These are phyloP conservation scores for Lacanobia oleracea DNA, from an alignment of 2,888 invertebrate genomes.

Conservation along the genomic window DNA sequence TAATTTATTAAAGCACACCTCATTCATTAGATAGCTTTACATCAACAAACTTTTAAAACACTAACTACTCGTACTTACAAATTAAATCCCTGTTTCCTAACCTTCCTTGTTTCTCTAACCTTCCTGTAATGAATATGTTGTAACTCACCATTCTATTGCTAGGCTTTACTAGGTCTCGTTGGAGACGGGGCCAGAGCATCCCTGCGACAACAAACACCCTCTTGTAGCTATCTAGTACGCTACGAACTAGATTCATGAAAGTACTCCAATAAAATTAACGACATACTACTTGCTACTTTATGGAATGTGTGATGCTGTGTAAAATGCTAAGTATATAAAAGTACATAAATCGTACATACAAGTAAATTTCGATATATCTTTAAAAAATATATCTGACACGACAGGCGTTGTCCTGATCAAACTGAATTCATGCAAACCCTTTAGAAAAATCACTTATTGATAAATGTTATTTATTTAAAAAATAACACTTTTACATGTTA, in stretches of 20 bases:
- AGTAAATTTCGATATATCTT: not conserved
- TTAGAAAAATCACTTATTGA: too few relatives aligned
- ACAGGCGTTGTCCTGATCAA: not conserved
- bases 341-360: not conserved
- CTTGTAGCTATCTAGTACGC: slow-evolving; percentile 46
- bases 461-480: too few relatives aligned
- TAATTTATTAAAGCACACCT: too few relatives aligned
- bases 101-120: not conserved
- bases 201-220: slow-evolving; percentile 76
- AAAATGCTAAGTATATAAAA: too few relatives aligned
- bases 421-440: too few relatives aligned
- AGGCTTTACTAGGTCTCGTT: slow-evolving; percentile 87
- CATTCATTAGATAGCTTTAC: not conserved
- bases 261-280: slow-evolving; percentile 3
- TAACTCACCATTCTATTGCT: slow-evolving; percentile 75
- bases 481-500: too few relatives aligned
- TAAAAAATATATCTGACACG: not conserved
- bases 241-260: slow-evolving; percentile 11
- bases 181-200: slow-evolving; percentile 89
- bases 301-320: slow-evolving; percentile 4
- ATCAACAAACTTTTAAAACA: too few relatives aligned
- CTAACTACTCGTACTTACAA: too few relatives aligned
- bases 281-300: slow-evolving; percentile 11
- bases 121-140: not conserved
- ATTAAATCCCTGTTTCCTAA: not conserved